Conservation (phyloP, 2,797 vertebrate species). For the Momotus momota region DNA sequence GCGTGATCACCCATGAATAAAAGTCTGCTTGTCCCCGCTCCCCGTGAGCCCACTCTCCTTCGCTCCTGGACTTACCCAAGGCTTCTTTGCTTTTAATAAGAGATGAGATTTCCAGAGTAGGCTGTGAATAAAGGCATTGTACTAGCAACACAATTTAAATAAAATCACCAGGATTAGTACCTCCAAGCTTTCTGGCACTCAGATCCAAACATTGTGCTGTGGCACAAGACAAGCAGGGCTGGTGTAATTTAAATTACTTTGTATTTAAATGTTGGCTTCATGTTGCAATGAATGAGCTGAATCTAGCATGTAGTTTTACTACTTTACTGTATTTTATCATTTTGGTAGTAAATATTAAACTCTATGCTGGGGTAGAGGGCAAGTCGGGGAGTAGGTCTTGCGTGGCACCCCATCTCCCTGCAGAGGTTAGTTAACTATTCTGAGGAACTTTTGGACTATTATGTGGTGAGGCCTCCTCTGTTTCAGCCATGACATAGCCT, state of each 20-base stretch:
- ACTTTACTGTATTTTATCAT: background rate
- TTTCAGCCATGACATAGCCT: background rate
- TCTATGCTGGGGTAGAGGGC: background rate
- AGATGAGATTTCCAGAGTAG: background rate
- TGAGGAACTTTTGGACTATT: background rate
- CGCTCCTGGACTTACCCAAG: background rate
- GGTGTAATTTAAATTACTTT: background rate
- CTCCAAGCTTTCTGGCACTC: background rate
- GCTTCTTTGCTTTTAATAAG: conserved; percentile 29
- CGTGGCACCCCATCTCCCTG: background rate
- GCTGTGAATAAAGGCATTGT: background rate
- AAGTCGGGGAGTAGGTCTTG: background rate
- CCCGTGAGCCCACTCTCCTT: background rate
- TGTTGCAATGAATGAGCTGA: background rate
- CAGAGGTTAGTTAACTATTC: background rate
- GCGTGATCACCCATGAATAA: background rate
- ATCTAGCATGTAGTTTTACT: background rate
- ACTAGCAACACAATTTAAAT: background rate
- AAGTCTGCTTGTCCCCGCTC: background rate
- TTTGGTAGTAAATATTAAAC: background rate
- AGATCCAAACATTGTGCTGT: background rate
- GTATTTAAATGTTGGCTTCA: conserved; percentile 20
- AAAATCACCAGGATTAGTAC: background rate
- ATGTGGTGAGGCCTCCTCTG: background rate
- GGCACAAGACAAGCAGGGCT: background rate